Conservation (phyloP, 2,797 vertebrate genomes). For the Sebastes trivittatus region DNA sequence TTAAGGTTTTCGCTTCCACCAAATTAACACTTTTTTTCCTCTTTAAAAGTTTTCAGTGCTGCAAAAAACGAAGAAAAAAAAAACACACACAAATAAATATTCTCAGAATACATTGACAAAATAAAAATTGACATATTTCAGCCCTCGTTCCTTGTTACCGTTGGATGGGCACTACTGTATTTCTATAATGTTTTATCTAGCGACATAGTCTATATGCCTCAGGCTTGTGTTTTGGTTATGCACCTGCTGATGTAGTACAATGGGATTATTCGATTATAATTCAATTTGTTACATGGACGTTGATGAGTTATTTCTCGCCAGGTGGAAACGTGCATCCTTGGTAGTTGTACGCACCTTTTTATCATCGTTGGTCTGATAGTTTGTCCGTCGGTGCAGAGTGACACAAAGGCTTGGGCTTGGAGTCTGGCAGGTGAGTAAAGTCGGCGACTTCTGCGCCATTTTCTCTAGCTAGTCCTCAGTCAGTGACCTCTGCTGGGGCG, state of each 20-base stretch:
- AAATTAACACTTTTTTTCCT: conserved; percentile 69
- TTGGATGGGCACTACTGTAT: conserved; percentile 74
- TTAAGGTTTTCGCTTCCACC: conserved; percentile 70
- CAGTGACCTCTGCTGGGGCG: conserved; percentile 72
- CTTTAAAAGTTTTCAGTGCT: conserved; percentile 73
- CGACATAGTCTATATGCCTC: conserved; percentile 74
- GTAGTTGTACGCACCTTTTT: conserved; percentile 62
- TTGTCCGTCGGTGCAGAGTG: conserved; percentile 61
- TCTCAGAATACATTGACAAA: conserved; percentile 78
- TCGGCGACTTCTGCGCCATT: conserved; percentile 52
- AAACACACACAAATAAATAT: conserved; percentile 75
- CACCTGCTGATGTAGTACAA: conserved; percentile 77
- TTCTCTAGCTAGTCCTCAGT: conserved; percentile 64
- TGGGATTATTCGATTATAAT: conserved; percentile 76
- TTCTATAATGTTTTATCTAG: conserved; percentile 77
- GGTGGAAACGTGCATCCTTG: conserved; percentile 77
- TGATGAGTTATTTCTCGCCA: conserved; percentile 71
- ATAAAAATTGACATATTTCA: conserved; percentile 72
- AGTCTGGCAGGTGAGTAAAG: conserved; percentile 75
- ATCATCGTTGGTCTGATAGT: conserved; percentile 57
- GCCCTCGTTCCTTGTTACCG: conserved; percentile 76
- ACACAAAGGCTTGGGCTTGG: conserved; percentile 74
- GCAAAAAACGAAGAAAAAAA: conserved; percentile 50
- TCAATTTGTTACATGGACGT: conserved; percentile 76
- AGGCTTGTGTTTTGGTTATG: conserved; percentile 80